phyloP scores from a whole-genome alignment of 1,140 invertebrate species.

The Probaryconus sp. region DNA sequence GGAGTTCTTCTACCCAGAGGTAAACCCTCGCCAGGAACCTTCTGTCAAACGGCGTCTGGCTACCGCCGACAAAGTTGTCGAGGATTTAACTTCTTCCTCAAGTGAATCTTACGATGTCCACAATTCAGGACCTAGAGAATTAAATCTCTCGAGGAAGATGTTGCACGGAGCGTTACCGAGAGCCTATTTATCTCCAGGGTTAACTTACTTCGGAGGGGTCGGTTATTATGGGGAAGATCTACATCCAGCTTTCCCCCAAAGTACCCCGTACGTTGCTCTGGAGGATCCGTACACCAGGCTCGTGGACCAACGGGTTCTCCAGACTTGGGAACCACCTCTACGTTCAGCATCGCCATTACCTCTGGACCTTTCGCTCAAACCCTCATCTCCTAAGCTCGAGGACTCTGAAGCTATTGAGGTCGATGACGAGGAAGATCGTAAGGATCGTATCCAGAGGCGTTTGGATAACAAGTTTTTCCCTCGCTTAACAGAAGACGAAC shows the following conservation, averaged over 20 bases:
- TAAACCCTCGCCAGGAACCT: constrained; percentile 40
- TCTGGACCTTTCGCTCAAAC: constrained; percentile 77
- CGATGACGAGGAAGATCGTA: constrained; percentile 69
- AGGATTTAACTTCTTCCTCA: constrained; percentile 2
- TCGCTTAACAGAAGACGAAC: constrained; percentile 15
- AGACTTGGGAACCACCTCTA: constrained; percentile 44
- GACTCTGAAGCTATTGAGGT: constrained; percentile 69
- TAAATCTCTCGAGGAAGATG: constrained; percentile 65
- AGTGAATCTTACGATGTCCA: constrained; percentile 8
- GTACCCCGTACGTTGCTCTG: constrained; percentile 54
- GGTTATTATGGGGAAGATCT: constrained; percentile 70
- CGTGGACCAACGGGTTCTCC: constrained; percentile 43
- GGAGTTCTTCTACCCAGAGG: constrained; percentile 48
- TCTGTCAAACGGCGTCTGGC: constrained; percentile 73
- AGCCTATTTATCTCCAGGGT: constrained; percentile 69
- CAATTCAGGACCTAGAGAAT: background rate
- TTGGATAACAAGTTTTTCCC: constrained; percentile 12
- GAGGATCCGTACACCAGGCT: constrained; percentile 62
- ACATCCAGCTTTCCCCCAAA: constrained; percentile 53
- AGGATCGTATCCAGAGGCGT: constrained; percentile 37
- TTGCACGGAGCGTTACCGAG: constrained; percentile 74
- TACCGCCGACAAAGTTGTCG: constrained; percentile 63
- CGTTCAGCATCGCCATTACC: constrained; percentile 68
- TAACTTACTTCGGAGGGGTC: constrained; percentile 71
- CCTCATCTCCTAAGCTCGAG: constrained; percentile 53